phyloP scores from a whole-genome alignment of 2,888 invertebrate species.

The Idaea aversata region DNA sequence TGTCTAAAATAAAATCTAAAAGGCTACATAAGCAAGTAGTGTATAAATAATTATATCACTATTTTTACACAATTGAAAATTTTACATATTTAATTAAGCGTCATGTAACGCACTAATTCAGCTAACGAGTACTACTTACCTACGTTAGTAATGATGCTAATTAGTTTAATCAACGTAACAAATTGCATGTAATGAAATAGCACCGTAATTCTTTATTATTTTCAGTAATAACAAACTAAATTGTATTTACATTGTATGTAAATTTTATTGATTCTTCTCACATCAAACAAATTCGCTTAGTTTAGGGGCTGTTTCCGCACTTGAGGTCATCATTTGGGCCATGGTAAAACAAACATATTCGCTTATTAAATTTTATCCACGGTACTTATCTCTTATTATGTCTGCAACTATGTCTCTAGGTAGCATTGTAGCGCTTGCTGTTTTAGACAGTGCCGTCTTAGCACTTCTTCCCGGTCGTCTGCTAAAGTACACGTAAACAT shows the following conservation, averaged over 20 bases:
- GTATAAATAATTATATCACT: background rate
- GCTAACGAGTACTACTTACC: background rate
- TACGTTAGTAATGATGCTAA: background rate
- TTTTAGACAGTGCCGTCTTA: constrained; percentile 64
- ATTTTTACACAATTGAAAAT: background rate
- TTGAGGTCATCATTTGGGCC: too few relatives aligned
- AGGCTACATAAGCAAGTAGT: background rate
- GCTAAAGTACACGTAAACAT: constrained; percentile 72
- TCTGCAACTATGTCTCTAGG: constrained; percentile 72
- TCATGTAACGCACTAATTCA: background rate
- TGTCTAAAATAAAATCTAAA: background rate
- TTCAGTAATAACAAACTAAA: background rate
- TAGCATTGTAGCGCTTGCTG: constrained; percentile 71
- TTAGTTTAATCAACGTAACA: background rate
- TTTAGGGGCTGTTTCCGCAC: too few relatives aligned
- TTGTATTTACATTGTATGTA: background rate
- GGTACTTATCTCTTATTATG: constrained; percentile 68
- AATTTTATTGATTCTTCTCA: background rate
- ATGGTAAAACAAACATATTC: too few relatives aligned
- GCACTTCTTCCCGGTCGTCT: constrained; percentile 66
- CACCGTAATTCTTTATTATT: background rate
- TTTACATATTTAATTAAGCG: background rate
- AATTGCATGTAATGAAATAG: background rate
- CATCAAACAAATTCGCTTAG: background rate
- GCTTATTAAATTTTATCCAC: constrained; percentile 23